Base-by-base conservation (phyloP, 2,797 vertebrate genomes). In the Danio albolineatus region DNA sequence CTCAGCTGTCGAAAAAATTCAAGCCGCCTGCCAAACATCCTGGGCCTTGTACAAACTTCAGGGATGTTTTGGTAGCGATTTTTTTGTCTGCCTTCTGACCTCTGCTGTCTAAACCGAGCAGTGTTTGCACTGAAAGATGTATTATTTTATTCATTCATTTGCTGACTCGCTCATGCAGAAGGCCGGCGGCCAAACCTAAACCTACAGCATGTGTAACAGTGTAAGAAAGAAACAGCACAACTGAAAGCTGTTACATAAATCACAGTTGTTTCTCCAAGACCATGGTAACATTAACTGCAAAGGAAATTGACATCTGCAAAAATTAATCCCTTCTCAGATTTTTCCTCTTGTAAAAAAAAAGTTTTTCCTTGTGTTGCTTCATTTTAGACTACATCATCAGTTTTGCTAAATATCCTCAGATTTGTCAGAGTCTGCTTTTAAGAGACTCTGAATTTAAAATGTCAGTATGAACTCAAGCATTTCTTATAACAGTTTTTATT, bases 1-100 rank as follows among this genome's bases (percentile, higher is more conserved):
- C 76, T 73, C 79, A 79, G 81, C 84, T 83, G 81, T 82, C 54
- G 41, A 41, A 76, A 76, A 71, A 72, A 61, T 56, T 56, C 78
- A 76, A 76, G 48, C 59, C 16, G 19, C 14, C 82, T 70, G 79
- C 67, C 81, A 74, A 76, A 67, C 61, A 71, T 83, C 54, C 73
- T 73, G 72, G 75, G 19, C 19, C 60, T 57, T 62, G 48, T 67
- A 44, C 66, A 64, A 62, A 71, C 80, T 73, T 67, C 53, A 73
- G 81, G 78, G 53, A 65, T 79, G 72, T 81, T 85, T 60, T 69
- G 41, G 65, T 44, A 41, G 66, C 12, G 43, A 28, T 28, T 28
- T 83, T 82, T 73, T 69, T 48, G 41, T 28, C 62, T 72, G 77
- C 17, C 41, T 73, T 76, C 66, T 80, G 75, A 73, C 77, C 56